phyloP scores from a whole-genome alignment of 2,888 invertebrate genomes.

The Luperina testacea region DNA sequence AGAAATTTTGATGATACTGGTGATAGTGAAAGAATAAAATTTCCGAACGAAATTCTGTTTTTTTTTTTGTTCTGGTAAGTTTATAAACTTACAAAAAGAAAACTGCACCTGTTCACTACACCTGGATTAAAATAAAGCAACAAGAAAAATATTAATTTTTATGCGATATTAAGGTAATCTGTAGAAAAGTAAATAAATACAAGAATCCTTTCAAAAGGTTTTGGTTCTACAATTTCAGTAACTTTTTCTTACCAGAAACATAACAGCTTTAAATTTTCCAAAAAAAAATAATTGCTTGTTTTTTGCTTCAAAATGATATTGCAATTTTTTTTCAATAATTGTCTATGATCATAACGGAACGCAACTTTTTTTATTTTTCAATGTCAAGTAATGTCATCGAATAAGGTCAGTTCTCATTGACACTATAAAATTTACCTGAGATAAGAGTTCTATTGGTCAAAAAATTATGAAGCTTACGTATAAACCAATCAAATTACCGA shows the following conservation, averaged over 20 bases:
- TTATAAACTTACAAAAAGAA: neutral
- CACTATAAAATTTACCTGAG: conserved; percentile 9
- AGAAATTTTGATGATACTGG: conserved; percentile 51
- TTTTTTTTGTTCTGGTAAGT: neutral
- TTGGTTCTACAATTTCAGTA: neutral
- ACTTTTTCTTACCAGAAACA: neutral
- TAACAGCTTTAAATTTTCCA: too few relatives aligned
- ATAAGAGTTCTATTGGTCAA: conserved; percentile 50
- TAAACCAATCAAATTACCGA: conserved; percentile 53
- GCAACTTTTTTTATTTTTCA: conserved; percentile 64
- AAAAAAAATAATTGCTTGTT: neutral
- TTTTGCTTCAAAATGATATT: neutral
- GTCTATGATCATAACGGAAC: conserved; percentile 4
- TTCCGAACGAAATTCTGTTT: conserved; percentile 19
- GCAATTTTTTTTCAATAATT: neutral
- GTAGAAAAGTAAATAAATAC: neutral
- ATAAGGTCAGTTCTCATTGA: conserved; percentile 56
- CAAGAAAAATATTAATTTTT: neutral
- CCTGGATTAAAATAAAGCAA: neutral
- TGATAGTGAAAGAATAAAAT: neutral
- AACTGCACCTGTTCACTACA: neutral
- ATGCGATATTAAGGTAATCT: too few relatives aligned
- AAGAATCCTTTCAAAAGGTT: neutral
- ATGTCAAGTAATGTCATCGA: conserved; percentile 76
- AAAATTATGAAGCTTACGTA: rapidly evolving